Evolutionary conservation across 2,888 invertebrate genomes (phyloP).

Genomic region (Ceraclea dissimilis): DNA sequence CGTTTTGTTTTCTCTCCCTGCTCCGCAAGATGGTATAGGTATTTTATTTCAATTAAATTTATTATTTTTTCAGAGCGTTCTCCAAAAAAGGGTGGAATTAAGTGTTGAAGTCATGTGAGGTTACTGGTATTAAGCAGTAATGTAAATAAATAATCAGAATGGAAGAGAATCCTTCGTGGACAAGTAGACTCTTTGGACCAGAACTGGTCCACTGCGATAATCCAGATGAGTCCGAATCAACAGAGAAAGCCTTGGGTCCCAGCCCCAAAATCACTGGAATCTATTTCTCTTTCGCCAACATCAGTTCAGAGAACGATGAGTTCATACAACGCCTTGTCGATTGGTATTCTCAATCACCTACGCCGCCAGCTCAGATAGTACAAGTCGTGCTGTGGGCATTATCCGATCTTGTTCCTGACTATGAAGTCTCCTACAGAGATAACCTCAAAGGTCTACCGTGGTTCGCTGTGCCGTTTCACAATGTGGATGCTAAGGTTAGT

Average conservation of each 20-base stretch:
- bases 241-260: conserved; percentile 40
- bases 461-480: conserved; percentile 63
- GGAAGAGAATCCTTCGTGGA: conserved; percentile 35
- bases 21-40: too few relatives aligned
- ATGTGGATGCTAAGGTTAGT: conserved; percentile 61
- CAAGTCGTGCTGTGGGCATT: conserved; percentile 65
- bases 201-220: conserved; percentile 48
- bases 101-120: too few relatives aligned
- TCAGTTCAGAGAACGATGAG: conserved; percentile 60
- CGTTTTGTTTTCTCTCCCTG: too few relatives aligned
- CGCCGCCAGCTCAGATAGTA: conserved; percentile 43
- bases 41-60: too few relatives aligned
- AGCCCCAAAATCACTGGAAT: conserved; percentile 52
- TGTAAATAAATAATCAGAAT: not conserved
- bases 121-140: too few relatives aligned
- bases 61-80: too few relatives aligned
- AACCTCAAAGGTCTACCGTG: conserved; percentile 59
- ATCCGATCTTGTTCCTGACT: conserved; percentile 55
- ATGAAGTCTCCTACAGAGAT: conserved; percentile 56
- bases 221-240: conserved; percentile 31
- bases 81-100: too few relatives aligned
- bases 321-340: conserved; percentile 57
- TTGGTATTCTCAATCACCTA: conserved; percentile 38
- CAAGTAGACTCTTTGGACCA: conserved; percentile 54
- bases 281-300: conserved; percentile 65